Conservation (phyloP, 2,888 invertebrate genomes). For the Uloborus plumipes region DNA sequence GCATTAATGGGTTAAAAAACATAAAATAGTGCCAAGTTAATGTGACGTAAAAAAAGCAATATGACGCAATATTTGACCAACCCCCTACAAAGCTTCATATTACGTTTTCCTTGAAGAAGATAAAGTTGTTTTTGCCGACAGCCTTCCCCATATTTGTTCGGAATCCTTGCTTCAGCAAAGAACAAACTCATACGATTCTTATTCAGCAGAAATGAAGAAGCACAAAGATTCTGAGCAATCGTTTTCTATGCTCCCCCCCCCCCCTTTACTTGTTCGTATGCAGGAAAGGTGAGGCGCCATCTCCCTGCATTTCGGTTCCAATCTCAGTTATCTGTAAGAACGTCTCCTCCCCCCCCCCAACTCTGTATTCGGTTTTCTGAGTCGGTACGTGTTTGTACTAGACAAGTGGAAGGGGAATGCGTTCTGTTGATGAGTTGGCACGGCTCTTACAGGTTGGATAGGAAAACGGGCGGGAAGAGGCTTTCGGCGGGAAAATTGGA, state of each 20-base stretch:
- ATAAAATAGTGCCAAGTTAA: too few species aligned
- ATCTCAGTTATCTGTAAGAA: conserved; percentile 49
- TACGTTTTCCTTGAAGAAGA: neutral
- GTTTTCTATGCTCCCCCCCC: too few species aligned
- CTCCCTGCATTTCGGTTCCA: conserved; percentile 4
- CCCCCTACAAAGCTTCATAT: too few species aligned
- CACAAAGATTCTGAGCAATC: too few species aligned
- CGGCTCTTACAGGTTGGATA: conserved; percentile 36
- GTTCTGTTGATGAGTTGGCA: conserved; percentile 25
- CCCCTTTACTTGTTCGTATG: too few species aligned
- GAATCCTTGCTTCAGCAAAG: conserved; percentile 7
- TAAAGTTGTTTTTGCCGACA: conserved; percentile 26
- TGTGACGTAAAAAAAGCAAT: too few species aligned
- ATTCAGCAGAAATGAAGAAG: conserved; percentile 34
- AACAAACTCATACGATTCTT: neutral
- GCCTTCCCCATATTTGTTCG: conserved; percentile 23
- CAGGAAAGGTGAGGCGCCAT: neutral
- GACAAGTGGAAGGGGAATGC: conserved; percentile 11
- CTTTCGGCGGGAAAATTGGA: too few species aligned
- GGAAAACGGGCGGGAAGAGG: neutral
- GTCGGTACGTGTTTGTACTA: conserved; percentile 29
- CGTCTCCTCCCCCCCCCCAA: neutral
- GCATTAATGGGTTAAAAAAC: too few species aligned
- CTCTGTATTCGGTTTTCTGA: conserved; percentile 44
- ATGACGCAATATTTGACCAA: too few species aligned